A percentile compares a stretch with the other conserved stretches of the same genome.
Evolutionary conservation across 2,888 invertebrate genomes (phyloP).

Genomic region (Metopia argyrocephala): DNA sequence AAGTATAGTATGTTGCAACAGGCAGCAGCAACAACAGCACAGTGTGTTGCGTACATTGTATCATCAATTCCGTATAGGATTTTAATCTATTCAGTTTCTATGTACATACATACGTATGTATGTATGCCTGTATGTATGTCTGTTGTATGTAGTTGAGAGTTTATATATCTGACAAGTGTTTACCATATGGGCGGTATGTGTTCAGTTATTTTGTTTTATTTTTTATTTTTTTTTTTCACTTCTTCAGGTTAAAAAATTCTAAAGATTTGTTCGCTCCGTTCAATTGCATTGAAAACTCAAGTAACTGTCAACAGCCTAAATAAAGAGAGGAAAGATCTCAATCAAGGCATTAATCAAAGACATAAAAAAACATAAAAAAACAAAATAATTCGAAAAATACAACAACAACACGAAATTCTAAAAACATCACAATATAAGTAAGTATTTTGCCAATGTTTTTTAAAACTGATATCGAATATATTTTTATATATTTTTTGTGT

Average conservation of each 20-base stretch:
- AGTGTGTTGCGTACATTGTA: neutral
- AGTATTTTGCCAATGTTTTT: neutral
- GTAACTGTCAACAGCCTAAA: conserved; percentile 53
- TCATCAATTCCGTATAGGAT: neutral
- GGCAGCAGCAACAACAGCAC: too few species aligned
- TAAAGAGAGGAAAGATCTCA: conserved; percentile 51
- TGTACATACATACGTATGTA: neutral
- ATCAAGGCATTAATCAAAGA: conserved; percentile 41
- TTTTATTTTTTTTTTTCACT: conserved; percentile 5
- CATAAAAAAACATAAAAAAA: neutral
- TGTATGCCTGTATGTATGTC: neutral
- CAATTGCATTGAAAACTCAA: conserved; percentile 50
- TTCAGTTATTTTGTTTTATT: conserved; percentile 55
- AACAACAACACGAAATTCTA: conserved; percentile 27
- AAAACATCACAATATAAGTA: neutral
- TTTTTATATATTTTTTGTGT: neutral
- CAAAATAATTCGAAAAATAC: neutral
- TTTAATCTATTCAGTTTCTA: neutral
- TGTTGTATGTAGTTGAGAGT: conserved; percentile 24
- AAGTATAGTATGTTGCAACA: conserved; percentile 21
- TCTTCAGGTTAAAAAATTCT: conserved; percentile 43
- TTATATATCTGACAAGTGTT: conserved; percentile 53
- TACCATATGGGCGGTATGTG: conserved; percentile 64
- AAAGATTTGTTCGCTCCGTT: conserved; percentile 45
- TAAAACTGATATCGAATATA: conserved; percentile 13